Conservation (phyloP, 2,888 invertebrate species). For the Sisyra nigra region DNA sequence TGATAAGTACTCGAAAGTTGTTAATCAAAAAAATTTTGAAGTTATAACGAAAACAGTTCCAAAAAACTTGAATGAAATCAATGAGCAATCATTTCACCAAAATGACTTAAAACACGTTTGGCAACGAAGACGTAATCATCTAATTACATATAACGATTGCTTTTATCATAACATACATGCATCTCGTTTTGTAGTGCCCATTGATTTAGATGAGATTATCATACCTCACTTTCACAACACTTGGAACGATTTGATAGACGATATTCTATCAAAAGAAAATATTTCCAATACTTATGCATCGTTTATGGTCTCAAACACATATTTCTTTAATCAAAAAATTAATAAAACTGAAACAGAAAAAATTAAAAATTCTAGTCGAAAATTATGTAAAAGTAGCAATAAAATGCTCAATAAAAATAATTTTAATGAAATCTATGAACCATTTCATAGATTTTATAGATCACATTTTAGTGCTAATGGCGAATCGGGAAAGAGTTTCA, state of each 20-base stretch:
- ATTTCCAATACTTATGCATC: conserved; percentile 29
- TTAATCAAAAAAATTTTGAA: conserved; percentile 1
- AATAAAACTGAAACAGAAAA: neutral
- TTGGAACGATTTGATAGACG: conserved; percentile 40
- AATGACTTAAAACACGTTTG: conserved; percentile 24
- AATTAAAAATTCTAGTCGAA: neutral
- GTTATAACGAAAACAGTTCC: neutral
- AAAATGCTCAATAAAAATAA: conserved; percentile 16
- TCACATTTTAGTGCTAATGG: conserved; percentile 37
- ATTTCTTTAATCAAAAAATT: conserved; percentile 34
- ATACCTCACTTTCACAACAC: conserved; percentile 41
- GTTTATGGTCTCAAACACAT: conserved; percentile 48
- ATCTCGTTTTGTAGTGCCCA: conserved; percentile 46
- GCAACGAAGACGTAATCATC: conserved; percentile 54
- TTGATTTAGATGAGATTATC: conserved; percentile 60
- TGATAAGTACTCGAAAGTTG: conserved; percentile 31
- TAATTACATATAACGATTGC: conserved; percentile 64
- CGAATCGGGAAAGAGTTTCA: conserved; percentile 55
- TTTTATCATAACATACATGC: conserved; percentile 50
- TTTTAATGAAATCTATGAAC: neutral
- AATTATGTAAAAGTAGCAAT: neutral
- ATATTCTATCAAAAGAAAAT: conserved; percentile 18
- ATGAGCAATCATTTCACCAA: neutral
- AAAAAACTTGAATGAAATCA: neutral
- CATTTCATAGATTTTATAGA: conserved; percentile 11